Evolutionary conservation across 1,140 invertebrate species (phyloP).

Genomic region (Armadillidium nasatum): DNA sequence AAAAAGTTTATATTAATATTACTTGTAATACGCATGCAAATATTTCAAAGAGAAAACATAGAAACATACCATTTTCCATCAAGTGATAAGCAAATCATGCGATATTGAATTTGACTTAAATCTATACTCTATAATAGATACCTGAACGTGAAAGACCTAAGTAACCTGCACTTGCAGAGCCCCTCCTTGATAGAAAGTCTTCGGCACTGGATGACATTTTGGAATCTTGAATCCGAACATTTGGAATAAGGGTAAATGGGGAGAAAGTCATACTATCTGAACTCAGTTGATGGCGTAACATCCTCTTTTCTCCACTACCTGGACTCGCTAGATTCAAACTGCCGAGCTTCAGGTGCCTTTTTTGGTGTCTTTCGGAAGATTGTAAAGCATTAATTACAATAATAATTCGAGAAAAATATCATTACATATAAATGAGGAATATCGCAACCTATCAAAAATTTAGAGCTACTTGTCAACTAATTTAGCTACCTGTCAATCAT

Average conservation of each 20-base stretch:
- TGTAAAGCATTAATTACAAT: background rate
- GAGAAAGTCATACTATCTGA: slow-evolving; percentile 67
- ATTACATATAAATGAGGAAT: too few species aligned
- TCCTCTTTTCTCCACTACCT: slow-evolving; percentile 40
- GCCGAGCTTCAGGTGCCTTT: slow-evolving; percentile 76
- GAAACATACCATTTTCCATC: too few species aligned
- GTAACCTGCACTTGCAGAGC: slow-evolving; percentile 43
- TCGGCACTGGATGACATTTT: slow-evolving; percentile 42
- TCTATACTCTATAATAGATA: slow-evolving; percentile 30
- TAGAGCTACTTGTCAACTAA: too few species aligned
- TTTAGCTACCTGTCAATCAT: slow-evolving; percentile 68
- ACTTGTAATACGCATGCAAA: too few species aligned
- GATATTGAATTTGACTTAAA: background rate
- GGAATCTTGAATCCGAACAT: slow-evolving; percentile 42
- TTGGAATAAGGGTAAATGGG: slow-evolving; percentile 37
- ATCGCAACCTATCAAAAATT: too few species aligned
- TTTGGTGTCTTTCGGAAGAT: slow-evolving; percentile 60
- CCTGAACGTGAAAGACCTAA: slow-evolving; percentile 42
- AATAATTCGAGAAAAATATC: background rate
- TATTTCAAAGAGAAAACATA: too few species aligned
- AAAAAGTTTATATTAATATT: background rate
- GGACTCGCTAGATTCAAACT: slow-evolving; percentile 61
- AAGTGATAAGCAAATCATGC: too few species aligned
- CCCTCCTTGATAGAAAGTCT: slow-evolving; percentile 35
- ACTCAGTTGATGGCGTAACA: slow-evolving; percentile 71